phyloP scores from a whole-genome alignment of 2,113 vertebrate species.

The Cinclus mexicanus region DNA sequence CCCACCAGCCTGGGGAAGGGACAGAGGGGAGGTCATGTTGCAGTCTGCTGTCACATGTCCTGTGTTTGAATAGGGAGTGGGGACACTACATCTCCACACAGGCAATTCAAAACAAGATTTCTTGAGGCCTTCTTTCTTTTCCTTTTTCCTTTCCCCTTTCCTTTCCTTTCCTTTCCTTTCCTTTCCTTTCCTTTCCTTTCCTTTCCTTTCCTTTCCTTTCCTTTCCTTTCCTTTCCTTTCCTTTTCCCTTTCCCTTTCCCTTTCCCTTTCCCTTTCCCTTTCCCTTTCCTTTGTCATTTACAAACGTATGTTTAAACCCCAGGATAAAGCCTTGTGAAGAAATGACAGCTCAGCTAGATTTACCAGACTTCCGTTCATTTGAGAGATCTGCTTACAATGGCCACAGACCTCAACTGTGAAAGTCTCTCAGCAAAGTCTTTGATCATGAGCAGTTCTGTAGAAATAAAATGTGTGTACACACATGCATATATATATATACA shows the following conservation, averaged over 20 bases:
- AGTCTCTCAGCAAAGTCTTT: background rate
- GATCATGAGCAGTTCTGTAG: background rate
- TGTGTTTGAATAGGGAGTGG: fast-evolving
- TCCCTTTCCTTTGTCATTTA: background rate
- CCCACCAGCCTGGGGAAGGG: background rate
- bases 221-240: no score
- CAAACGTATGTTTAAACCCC: background rate
- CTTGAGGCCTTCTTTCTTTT: background rate
- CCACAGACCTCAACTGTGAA: background rate
- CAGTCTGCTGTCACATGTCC: background rate
- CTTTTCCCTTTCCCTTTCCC: background rate
- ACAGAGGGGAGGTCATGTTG: background rate
- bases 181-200: no score
- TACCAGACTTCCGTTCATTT: fast-evolving
- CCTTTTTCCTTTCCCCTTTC: background rate
- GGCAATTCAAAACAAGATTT: background rate
- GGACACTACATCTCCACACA: background rate
- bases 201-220: background rate
- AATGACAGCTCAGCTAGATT: background rate
- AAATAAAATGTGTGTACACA: background rate
- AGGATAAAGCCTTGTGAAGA: background rate
- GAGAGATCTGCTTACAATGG: background rate
- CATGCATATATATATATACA: background rate
- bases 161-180: background rate
- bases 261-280: background rate